Conservation (phyloP, 2,888 invertebrate species). For the Pediacus dermestoides region DNA sequence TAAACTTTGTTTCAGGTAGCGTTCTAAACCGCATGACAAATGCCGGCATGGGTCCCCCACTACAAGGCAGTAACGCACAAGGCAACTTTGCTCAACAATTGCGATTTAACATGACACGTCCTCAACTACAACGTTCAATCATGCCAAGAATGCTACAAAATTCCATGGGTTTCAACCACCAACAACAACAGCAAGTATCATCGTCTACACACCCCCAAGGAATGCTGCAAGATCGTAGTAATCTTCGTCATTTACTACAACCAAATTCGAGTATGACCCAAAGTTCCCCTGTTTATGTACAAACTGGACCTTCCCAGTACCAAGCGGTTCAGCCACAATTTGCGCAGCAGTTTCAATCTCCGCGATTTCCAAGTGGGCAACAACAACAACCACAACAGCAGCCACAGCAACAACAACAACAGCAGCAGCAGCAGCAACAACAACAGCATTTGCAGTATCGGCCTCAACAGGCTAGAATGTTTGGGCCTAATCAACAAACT, state of each 20-base stretch:
- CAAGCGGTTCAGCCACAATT: constrained; percentile 48
- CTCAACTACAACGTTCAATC: constrained; percentile 30
- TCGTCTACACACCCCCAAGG: constrained; percentile 61
- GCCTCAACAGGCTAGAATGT: constrained; percentile 13
- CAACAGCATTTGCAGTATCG: constrained; percentile 12
- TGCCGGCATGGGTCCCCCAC: constrained; percentile 6
- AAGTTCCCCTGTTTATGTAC: constrained; percentile 45
- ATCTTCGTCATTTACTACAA: constrained; percentile 48
- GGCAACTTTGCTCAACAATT: constrained; percentile 10
- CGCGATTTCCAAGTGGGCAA: constrained; percentile 34
- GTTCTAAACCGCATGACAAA: no score
- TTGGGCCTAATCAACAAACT: constrained; percentile 19
- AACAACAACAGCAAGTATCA: constrained; percentile 50
- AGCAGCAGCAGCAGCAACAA: constrained; percentile 20
- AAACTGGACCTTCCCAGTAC: constrained; percentile 48
- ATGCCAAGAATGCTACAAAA: constrained; percentile 29
- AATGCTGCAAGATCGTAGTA: constrained; percentile 46
- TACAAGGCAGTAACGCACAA: constrained; percentile 8
- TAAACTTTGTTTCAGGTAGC: neutral
- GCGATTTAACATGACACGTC: constrained; percentile 6
- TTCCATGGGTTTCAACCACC: constrained; percentile 35
- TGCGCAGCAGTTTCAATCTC: constrained; percentile 46
- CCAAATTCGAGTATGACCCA: constrained; percentile 31
- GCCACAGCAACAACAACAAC: constrained; percentile 37
- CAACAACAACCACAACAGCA: constrained; percentile 37